Evolutionary conservation across 2,113 vertebrate genomes (phyloP).

Genomic region (Leucopsar rothschildi): DNA sequence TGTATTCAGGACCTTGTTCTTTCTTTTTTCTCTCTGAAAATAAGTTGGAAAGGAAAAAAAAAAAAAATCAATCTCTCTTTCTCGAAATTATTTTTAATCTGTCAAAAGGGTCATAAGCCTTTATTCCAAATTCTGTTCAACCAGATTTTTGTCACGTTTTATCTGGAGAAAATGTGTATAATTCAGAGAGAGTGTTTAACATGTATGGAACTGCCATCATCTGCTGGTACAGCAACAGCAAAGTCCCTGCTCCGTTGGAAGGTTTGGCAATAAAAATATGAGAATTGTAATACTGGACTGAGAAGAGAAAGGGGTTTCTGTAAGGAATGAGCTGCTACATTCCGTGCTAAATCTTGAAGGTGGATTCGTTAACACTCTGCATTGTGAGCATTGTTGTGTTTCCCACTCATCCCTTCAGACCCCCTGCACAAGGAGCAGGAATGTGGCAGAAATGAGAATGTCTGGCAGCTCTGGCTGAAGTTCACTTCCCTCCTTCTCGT

Average conservation of each 20-base stretch:
- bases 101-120: not conserved
- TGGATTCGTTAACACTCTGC: not conserved
- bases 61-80: not conserved
- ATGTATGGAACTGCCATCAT: not conserved
- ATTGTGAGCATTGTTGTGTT: not conserved
- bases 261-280: not conserved
- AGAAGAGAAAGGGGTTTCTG: not conserved
- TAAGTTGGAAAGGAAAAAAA: not conserved
- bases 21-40: not conserved
- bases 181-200: not conserved
- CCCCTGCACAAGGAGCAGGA: not conserved
- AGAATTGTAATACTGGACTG: not conserved
- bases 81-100: not conserved
- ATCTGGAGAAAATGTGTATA: not conserved
- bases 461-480: not conserved
- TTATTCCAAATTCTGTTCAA: not conserved
- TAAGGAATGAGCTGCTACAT: not conserved
- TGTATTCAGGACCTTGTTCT: not conserved
- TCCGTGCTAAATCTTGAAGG: not conserved
- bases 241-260: not conserved
- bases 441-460: not conserved
- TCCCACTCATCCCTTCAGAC: not conserved
- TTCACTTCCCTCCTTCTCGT: not conserved
- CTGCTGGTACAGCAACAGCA: not conserved
- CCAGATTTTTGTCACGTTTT: not conserved